Conservation (phyloP, 2,888 invertebrate species). For the Cheilosia pagana region DNA sequence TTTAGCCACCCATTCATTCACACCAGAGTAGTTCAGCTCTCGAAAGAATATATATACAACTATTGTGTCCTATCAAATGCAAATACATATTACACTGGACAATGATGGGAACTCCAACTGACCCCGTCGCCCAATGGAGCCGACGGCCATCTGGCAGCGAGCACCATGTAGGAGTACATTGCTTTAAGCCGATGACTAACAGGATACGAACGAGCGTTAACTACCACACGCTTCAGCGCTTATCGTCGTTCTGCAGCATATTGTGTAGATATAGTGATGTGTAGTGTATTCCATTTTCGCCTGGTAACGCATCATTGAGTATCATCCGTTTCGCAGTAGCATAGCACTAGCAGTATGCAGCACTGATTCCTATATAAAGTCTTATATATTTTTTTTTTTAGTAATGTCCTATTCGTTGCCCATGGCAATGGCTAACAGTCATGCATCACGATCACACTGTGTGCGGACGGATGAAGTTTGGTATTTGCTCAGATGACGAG, state of each 20-base stretch:
- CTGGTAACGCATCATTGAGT: constrained; percentile 71
- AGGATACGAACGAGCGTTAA: constrained; percentile 73
- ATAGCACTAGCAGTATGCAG: constrained; percentile 38
- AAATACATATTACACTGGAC: constrained; percentile 64
- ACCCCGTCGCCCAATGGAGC: neutral
- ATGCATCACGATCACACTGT: constrained; percentile 40
- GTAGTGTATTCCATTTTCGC: constrained; percentile 58
- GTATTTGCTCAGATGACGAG: constrained; percentile 48
- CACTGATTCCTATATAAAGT: constrained; percentile 22
- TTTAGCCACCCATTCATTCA: constrained; percentile 41
- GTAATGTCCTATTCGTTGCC: constrained; percentile 3
- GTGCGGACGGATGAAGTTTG: constrained; percentile 30
- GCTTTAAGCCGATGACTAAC: constrained; percentile 66
- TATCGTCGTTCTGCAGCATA: constrained; percentile 69
- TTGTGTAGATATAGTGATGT: constrained; percentile 30
- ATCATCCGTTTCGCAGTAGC: constrained; percentile 45
- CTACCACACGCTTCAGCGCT: constrained; percentile 69
- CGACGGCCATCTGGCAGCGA: constrained; percentile 20
- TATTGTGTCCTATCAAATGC: constrained; percentile 53
- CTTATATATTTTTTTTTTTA: neutral
- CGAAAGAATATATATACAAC: constrained; percentile 6
- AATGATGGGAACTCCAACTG: constrained; percentile 2
- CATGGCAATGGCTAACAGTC: constrained; percentile 37
- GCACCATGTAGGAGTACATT: constrained; percentile 34
- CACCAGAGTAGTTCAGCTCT: constrained; percentile 33